Evolutionary conservation across 2,888 invertebrate genomes (phyloP).

Genomic region (Macaria notata): DNA sequence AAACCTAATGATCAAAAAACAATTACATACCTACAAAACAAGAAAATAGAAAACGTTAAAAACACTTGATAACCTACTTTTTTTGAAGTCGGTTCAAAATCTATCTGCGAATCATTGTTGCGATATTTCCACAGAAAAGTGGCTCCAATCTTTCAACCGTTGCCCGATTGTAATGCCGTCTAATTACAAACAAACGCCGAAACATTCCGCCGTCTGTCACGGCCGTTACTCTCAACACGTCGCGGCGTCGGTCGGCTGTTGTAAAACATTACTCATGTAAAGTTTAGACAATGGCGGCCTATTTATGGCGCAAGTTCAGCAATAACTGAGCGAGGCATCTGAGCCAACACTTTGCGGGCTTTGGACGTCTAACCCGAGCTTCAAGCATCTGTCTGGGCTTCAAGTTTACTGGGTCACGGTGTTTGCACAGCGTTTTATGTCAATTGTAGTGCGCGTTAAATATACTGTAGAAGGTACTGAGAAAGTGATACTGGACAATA

Average conservation of each 20-base stretch:
- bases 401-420: conserved; percentile 26
- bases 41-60: too few relatives aligned
- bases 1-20: too few relatives aligned
- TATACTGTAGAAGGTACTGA: too few relatives aligned
- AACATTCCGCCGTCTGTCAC: conserved; percentile 20
- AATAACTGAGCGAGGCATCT: conserved; percentile 42
- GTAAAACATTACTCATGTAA: conserved; percentile 51
- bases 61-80: too few relatives aligned
- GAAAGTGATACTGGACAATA: too few relatives aligned
- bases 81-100: too few relatives aligned
- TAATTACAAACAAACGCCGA: conserved; percentile 7
- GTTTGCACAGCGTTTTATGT: conserved; percentile 15
- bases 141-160: too few relatives aligned
- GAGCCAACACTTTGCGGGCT: conserved; percentile 25
- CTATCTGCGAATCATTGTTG: too few relatives aligned
- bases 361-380: conserved; percentile 21
- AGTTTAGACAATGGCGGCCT: conserved; percentile 56
- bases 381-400: conserved; percentile 9
- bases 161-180: background rate
- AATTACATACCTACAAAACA: too few relatives aligned
- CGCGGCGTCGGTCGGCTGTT: conserved; percentile 28
- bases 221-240: conserved; percentile 29
- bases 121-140: too few relatives aligned
- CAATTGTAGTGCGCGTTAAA: background rate
- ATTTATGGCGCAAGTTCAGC: conserved; percentile 51